Base-by-base conservation (phyloP, 2,888 invertebrate genomes). In the Dasysyrphus tricinctus region DNA sequence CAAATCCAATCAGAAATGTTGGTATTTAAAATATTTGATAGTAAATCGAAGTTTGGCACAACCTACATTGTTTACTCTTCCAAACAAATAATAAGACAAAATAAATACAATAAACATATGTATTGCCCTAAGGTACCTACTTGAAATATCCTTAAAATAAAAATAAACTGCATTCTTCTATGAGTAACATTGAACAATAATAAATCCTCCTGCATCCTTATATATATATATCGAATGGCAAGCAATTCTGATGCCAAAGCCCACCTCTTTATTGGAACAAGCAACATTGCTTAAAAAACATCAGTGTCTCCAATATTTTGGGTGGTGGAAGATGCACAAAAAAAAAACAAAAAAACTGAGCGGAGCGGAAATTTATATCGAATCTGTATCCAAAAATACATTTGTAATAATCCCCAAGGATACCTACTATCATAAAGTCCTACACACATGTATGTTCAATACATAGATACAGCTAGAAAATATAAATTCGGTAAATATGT, bases 331-430 rank as follows among this genome's bases (percentile, higher is more conserved):
- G 37, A 24, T 6, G 3, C 49, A 49, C 16, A 24, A 49, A 51
- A 34, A 39, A 63, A 1, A 32, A 47, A n/a, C n/a, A n/a, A n/a
- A n/a, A n/a, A 67, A 51, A 44, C 24, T 59, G 0, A 42, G 24
- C 14, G 42, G 8, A 57, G 39, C 39, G 70, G 9, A 69, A 85
- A 73, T 69, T 69, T 61, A 74, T 80, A 81, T 74, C 73, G 77
- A 85, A 77, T 77, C 73, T 74, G 57, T 56, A 73, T 81, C 77
- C 74, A 81, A 69, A 81, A 77, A 77, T 78, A 80, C 76, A 73
- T 80, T 57, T 59, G 56, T 65, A 65, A 76, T 76, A 74, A 80
- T 77, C 67, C 80, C 42, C 61, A 57, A 59, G 63, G 74, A 19
- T 75, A 44, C 65, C 14, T 59, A 24, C 24, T 3, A 24, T 24